These are phyloP conservation scores for Chloropsis cyanopogon DNA, from an alignment of 2,113 vertebrate species.

Conservation along the genomic window DNA sequence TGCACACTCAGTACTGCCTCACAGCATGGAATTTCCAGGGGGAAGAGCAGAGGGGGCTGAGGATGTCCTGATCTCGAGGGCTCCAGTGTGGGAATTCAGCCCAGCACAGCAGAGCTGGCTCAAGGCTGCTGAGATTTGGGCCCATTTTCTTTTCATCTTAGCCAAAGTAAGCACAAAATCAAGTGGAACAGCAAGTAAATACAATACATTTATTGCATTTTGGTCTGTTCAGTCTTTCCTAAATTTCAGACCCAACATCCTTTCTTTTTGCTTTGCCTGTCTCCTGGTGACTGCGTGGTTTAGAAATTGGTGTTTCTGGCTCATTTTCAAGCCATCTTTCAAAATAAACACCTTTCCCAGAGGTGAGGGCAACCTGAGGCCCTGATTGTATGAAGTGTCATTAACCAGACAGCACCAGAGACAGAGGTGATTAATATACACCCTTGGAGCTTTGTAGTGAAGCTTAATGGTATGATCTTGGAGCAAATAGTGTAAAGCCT, in stretches of 20 bases:
- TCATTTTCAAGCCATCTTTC: not conserved
- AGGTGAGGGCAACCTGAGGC: not conserved
- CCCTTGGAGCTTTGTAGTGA: not conserved
- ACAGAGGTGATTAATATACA: not conserved
- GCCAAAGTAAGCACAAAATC: not conserved
- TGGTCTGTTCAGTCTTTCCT: not conserved
- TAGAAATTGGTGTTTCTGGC: not conserved
- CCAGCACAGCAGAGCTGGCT: not conserved
- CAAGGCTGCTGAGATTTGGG: not conserved
- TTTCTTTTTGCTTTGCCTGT: not conserved
- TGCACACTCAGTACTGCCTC: not conserved
- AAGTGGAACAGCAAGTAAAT: not conserved
- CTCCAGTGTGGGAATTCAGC: not conserved
- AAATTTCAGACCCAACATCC: not conserved
- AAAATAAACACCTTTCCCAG: not conserved
- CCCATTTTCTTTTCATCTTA: not conserved
- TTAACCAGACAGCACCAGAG: not conserved
- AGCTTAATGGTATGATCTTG: not conserved
- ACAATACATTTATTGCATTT: not conserved
- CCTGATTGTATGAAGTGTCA: not conserved
- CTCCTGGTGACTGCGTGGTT: not conserved
- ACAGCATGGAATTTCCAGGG: not conserved
- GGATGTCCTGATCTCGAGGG: fast-evolving
- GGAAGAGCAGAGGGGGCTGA: not conserved
- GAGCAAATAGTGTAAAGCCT: not conserved